These are phyloP conservation scores for Catocala sponsa DNA, from an alignment of 2,888 invertebrate genomes.

Conservation along the genomic window DNA sequence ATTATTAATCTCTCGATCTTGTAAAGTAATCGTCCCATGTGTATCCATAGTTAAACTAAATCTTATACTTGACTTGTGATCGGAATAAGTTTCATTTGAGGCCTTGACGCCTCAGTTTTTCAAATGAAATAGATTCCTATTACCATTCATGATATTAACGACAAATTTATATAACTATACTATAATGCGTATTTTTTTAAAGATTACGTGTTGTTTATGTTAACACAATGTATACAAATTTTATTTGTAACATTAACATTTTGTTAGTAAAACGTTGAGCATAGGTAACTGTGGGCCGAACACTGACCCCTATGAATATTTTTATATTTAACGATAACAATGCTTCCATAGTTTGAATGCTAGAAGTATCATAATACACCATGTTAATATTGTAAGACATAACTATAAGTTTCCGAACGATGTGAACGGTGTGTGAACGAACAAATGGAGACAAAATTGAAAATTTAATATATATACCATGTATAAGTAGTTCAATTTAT, in stretches of 20 bases:
- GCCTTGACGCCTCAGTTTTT: constrained; percentile 48
- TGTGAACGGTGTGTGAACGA: constrained; percentile 58
- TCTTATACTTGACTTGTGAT: constrained; percentile 8
- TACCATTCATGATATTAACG: constrained; percentile 19
- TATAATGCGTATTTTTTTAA: too few species aligned
- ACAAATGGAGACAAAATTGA: constrained; percentile 73
- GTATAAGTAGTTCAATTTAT: constrained; percentile 49
- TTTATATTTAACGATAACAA: constrained; percentile 36
- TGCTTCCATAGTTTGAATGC: constrained; percentile 40
- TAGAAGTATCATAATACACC: constrained; percentile 56
- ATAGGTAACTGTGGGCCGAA: constrained; percentile 26
- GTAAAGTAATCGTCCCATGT: background rate
- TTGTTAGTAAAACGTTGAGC: too few species aligned
- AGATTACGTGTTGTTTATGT: too few species aligned
- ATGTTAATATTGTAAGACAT: constrained; percentile 60
- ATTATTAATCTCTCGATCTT: background rate
- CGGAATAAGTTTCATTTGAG: constrained; percentile 41
- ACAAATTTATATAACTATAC: too few species aligned
- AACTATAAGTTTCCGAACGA: constrained; percentile 57
- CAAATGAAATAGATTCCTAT: constrained; percentile 46
- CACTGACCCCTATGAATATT: constrained; percentile 27
- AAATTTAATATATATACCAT: constrained; percentile 30
- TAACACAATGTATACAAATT: too few species aligned
- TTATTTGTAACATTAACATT: too few species aligned
- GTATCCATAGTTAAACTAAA: background rate